Conservation (phyloP, 1,140 invertebrate genomes). For the Trichonephila inaurata region DNA sequence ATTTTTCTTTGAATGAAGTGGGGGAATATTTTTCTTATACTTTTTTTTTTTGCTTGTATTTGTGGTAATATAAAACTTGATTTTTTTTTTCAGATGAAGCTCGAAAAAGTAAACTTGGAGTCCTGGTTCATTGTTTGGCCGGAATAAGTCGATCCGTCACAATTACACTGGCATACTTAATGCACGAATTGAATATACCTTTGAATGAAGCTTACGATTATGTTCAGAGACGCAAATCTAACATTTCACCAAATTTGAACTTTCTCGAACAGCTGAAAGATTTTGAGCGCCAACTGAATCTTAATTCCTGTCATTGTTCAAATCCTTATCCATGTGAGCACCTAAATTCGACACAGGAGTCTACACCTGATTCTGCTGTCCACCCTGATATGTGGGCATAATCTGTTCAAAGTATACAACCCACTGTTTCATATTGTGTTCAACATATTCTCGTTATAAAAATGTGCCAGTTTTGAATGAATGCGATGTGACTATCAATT, state of each 20-base stretch:
- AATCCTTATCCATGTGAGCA: background rate
- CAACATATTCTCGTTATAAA: background rate
- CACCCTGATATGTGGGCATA: constrained; percentile 44
- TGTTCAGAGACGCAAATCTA: constrained; percentile 91
- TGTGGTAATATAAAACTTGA: background rate
- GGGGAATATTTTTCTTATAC: too few relatives aligned
- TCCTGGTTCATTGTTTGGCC: constrained; percentile 96
- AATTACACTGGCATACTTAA: constrained; percentile 96
- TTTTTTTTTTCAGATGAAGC: constrained; percentile 90
- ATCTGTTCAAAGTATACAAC: background rate
- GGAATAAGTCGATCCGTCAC: constrained; percentile 97
- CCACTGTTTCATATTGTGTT: background rate
- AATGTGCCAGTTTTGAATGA: background rate
- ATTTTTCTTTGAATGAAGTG: background rate
- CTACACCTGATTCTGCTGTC: constrained; percentile 59
- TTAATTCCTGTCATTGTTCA: constrained; percentile 36
- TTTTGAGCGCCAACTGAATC: constrained; percentile 86
- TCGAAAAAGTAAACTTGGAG: constrained; percentile 87
- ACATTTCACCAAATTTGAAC: constrained; percentile 98
- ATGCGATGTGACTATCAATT: background rate
- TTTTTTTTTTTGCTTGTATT: too few relatives aligned
- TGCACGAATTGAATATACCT: constrained; percentile 91
- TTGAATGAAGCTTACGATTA: constrained; percentile 94
- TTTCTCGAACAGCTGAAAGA: constrained; percentile 97
- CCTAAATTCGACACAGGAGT: background rate